Evolutionary conservation across 2,113 vertebrate genomes (phyloP).

Genomic region (Orthonyx spaldingii): DNA sequence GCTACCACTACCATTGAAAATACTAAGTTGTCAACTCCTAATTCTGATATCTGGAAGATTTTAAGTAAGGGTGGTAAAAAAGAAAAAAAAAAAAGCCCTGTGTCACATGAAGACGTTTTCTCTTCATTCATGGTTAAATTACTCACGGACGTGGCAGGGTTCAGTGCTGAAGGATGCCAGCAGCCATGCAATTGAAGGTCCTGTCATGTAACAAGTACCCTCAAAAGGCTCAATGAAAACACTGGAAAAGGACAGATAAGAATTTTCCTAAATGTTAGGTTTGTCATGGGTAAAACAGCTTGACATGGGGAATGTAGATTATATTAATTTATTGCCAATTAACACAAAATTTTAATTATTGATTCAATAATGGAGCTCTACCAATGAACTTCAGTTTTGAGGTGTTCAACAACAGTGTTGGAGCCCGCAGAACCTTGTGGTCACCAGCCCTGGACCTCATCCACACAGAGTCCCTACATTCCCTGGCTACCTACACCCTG

Average conservation of each 20-base stretch:
- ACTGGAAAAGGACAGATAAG: not conserved
- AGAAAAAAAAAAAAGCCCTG: not conserved
- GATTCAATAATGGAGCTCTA: not conserved
- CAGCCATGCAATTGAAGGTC: not conserved
- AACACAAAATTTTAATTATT: not conserved
- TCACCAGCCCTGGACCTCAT: not conserved
- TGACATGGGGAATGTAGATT: not conserved
- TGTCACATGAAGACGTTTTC: not conserved
- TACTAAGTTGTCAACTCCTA: not conserved
- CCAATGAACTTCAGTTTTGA: not conserved
- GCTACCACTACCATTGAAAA: not conserved
- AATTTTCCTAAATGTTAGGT: not conserved
- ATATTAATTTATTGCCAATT: not conserved
- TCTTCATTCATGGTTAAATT: not conserved
- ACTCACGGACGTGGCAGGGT: not conserved
- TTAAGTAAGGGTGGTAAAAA: not conserved
- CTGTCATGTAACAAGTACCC: not conserved
- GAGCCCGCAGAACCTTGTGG: not conserved
- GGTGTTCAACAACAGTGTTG: accelerated
- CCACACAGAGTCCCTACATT: not conserved
- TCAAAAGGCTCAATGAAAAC: not conserved
- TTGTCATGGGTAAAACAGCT: not conserved
- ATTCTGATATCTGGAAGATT: not conserved
- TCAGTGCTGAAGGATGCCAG: not conserved
- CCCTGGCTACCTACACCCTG: not conserved